Conservation (phyloP, 2,888 invertebrate species). For the Nyleta sp. region DNA sequence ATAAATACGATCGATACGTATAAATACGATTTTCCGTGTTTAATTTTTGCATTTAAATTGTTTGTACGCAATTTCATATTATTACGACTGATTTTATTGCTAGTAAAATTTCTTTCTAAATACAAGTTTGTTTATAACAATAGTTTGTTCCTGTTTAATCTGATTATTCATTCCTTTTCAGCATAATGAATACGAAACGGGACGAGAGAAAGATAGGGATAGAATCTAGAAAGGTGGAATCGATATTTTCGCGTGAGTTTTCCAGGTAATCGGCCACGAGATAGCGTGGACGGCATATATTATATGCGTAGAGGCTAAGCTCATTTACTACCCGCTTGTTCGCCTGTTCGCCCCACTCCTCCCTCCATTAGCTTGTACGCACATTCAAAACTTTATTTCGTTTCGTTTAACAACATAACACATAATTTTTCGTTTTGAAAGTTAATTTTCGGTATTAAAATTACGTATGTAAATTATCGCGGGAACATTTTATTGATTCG, state of each 20-base stretch:
- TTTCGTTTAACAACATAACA: background rate
- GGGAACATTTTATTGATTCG: no score
- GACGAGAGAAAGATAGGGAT: constrained; percentile 30
- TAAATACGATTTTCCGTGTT: no score
- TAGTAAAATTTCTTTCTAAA: no score
- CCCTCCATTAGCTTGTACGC: constrained; percentile 63
- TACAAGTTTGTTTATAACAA: constrained; percentile 26
- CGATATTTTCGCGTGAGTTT: constrained; percentile 80
- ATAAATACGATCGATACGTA: no score
- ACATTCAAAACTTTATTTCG: constrained; percentile 40
- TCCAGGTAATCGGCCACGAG: constrained; percentile 78
- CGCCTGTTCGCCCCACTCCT: constrained; percentile 50
- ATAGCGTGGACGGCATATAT: constrained; percentile 77
- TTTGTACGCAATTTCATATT: no score
- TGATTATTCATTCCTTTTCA: constrained; percentile 58
- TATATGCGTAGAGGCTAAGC: constrained; percentile 74
- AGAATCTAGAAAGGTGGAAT: constrained; percentile 64
- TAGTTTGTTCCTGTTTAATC: constrained; percentile 53
- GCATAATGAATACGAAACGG: constrained; percentile 39
- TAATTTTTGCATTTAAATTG: no score
- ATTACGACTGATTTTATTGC: no score
- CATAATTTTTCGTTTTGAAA: background rate
- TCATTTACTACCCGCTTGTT: constrained; percentile 70
- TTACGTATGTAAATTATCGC: no score
- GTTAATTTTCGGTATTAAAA: no score